These are phyloP conservation scores for Apotomis betuletana DNA, from an alignment of 2,888 invertebrate species.

Conservation along the genomic window DNA sequence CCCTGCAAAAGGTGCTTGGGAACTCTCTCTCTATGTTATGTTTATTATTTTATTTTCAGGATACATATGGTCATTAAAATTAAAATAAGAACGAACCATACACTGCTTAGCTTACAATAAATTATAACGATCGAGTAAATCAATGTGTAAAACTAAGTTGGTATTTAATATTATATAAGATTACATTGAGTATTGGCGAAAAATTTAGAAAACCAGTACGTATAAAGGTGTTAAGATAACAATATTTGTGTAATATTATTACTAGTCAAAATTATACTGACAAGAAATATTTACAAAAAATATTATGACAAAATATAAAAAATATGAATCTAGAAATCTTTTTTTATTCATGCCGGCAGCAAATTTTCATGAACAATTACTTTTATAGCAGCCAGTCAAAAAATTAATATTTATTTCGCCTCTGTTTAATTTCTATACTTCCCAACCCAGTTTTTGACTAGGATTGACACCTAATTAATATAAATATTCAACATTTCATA, in stretches of 20 bases:
- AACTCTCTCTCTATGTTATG: neutral
- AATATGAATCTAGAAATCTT: neutral
- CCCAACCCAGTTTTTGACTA: constrained; percentile 81
- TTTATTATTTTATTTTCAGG: neutral
- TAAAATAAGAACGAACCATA: constrained; percentile 19
- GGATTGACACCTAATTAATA: constrained; percentile 74
- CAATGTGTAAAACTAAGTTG: constrained; percentile 37
- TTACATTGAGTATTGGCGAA: constrained; percentile 47
- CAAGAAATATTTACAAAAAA: constrained; percentile 17
- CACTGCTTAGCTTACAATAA: constrained; percentile 39
- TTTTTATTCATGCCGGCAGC: neutral
- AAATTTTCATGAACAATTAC: neutral
- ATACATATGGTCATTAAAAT: constrained; percentile 11
- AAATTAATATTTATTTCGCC: constrained; percentile 3
- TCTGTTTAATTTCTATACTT: constrained; percentile 44
- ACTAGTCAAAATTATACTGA: constrained; percentile 1
- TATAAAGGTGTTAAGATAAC: constrained; percentile 41
- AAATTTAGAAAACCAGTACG: constrained; percentile 36
- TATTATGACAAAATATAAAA: neutral
- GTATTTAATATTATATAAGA: constrained; percentile 39
- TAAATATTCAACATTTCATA: constrained; percentile 44
- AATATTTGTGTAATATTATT: constrained; percentile 16
- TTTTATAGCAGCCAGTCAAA: neutral
- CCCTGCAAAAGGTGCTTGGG: neutral
- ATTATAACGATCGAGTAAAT: constrained; percentile 40